Conservation (phyloP, 1,140 invertebrate species). For the Drosophila nannoptera region DNA sequence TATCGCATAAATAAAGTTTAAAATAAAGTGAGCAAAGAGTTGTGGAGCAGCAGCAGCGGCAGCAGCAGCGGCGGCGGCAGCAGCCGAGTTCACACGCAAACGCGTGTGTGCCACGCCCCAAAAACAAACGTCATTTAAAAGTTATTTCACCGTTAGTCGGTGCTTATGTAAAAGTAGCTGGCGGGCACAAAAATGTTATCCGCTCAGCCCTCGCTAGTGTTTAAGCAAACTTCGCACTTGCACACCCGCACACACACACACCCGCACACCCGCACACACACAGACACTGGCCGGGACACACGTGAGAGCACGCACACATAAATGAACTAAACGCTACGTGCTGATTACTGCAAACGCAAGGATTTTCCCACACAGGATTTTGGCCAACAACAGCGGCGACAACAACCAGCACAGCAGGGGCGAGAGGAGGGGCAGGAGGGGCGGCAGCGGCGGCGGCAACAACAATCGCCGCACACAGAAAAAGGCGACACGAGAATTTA, state of each 20-base stretch:
- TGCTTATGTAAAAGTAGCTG: conserved; percentile 75
- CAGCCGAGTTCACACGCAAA: conserved; percentile 65
- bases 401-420: background rate
- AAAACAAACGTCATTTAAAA: conserved; percentile 75
- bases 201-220: conserved; percentile 39
- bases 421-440: too few species aligned
- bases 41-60: conserved; percentile 3
- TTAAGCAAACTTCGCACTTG: conserved; percentile 62
- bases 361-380: conserved; percentile 51
- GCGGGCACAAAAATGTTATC: conserved; percentile 31
- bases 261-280: conserved; percentile 19
- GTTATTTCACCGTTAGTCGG: conserved; percentile 75
- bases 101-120: conserved; percentile 52
- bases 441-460: background rate
- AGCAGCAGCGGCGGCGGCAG: background rate
- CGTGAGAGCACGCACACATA: conserved; percentile 62
- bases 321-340: conserved; percentile 73
- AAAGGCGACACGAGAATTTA: conserved; percentile 65
- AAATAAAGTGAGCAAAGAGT: conserved; percentile 71
- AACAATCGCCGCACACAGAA: conserved; percentile 10
- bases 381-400: background rate
- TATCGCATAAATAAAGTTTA: conserved; percentile 75
- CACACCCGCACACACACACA: conserved; percentile 21
- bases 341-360: conserved; percentile 76
- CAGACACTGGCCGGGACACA: conserved; percentile 14